These are phyloP conservation scores for Megathymus violae DNA, from an alignment of 1,140 invertebrate genomes.

Conservation along the genomic window DNA sequence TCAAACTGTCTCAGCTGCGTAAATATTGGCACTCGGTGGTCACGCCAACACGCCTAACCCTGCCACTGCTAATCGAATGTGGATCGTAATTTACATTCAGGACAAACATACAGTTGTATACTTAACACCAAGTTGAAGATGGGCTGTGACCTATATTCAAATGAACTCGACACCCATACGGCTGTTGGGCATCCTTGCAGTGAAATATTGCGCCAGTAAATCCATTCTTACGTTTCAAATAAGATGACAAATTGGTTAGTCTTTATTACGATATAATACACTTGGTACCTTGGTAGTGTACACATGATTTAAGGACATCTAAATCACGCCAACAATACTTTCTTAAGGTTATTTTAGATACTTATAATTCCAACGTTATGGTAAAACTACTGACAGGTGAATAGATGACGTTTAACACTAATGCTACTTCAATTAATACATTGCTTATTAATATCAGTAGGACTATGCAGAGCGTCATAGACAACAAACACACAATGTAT, in stretches of 20 bases:
- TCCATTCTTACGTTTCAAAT: background rate
- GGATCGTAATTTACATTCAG: background rate
- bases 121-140: background rate
- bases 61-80: constrained; percentile 2
- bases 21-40: constrained; percentile 33
- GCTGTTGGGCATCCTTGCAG: background rate
- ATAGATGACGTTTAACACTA: too few relatives aligned
- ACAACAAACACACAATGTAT: too few relatives aligned
- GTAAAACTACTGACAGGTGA: too few relatives aligned
- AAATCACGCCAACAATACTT: too few relatives aligned
- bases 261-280: background rate
- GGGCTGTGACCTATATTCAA: background rate
- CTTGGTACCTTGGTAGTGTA: background rate
- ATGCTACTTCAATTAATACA: too few relatives aligned
- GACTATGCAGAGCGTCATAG: too few relatives aligned
- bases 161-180: background rate
- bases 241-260: background rate
- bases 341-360: too few relatives aligned
- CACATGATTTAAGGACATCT: too few relatives aligned
- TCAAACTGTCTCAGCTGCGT: constrained; percentile 30
- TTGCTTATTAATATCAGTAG: too few relatives aligned
- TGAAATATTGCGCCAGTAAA: background rate
- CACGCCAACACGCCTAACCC: constrained; percentile 20
- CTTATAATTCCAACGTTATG: too few relatives aligned
- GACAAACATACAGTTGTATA: background rate